Evolutionary conservation across 2,888 invertebrate genomes (phyloP).

Genomic region (Cerastoderma edule): DNA sequence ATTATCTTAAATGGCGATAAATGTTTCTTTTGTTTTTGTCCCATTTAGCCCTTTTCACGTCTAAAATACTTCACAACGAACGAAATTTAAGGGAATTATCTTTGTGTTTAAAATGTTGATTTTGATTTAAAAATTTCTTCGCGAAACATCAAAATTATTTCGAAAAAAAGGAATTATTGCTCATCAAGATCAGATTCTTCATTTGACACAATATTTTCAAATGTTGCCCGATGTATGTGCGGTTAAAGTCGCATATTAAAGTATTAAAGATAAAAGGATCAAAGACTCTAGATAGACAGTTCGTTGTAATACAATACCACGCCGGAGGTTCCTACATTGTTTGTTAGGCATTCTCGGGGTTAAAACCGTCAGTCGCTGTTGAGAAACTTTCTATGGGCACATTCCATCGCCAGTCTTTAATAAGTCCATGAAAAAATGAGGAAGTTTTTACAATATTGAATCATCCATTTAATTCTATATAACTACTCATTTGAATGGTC

Average conservation of each 20-base stretch:
- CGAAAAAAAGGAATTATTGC: slow-evolving; percentile 5
- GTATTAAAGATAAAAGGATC: slow-evolving; percentile 6
- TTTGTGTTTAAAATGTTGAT: no score
- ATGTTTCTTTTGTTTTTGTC: no score
- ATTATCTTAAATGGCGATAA: no score
- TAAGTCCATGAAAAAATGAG: not conserved
- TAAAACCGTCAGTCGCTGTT: not conserved
- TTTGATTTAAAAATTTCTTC: no score
- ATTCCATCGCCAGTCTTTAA: not conserved
- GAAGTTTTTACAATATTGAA: not conserved
- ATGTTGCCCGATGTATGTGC: not conserved
- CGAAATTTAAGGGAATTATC: no score
- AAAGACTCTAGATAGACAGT: not conserved
- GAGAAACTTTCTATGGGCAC: no score
- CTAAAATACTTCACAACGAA: no score
- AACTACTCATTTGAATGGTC: not conserved
- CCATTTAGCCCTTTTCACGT: no score
- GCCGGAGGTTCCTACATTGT: slow-evolving; percentile 26
- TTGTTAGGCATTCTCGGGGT: slow-evolving; percentile 15
- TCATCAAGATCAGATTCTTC: not conserved
- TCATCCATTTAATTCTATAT: not conserved
- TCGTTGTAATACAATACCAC: slow-evolving; percentile 33
- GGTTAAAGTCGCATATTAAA: not conserved
- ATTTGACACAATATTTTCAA: slow-evolving; percentile 4
- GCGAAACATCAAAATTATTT: no score